Evolutionary conservation across 2,888 invertebrate species (phyloP).

Genomic region (Tryphoninae sp.): DNA sequence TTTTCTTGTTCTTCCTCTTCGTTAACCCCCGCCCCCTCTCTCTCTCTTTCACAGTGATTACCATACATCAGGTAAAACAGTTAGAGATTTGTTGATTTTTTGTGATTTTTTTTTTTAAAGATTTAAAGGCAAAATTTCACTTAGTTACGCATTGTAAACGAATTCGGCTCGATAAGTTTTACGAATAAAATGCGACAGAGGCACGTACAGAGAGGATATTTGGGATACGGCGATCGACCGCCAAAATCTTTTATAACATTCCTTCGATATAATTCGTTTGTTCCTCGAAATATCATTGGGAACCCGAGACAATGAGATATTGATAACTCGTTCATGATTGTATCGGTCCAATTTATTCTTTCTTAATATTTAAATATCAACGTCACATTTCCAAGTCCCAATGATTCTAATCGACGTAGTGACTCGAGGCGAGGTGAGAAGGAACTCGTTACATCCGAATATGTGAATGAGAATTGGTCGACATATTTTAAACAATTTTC

Average conservation of each 20-base stretch:
- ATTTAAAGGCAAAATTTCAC: conserved; percentile 69
- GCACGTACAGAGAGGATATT: conserved; percentile 53
- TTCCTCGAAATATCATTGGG: not conserved
- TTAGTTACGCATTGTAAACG: conserved; percentile 45
- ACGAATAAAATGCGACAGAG: conserved; percentile 58
- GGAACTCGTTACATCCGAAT: conserved; percentile 44
- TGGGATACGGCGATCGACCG: conserved; percentile 30
- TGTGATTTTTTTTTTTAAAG: conserved; percentile 44
- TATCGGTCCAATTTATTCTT: not conserved
- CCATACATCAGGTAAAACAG: conserved; percentile 68
- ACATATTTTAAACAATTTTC: conserved; percentile 18
- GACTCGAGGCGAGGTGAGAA: conserved; percentile 50
- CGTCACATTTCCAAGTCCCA: not conserved
- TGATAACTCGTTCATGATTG: not conserved
- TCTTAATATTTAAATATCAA: not conserved
- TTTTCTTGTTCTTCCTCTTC: conserved; percentile 54
- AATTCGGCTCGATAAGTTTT: conserved; percentile 51
- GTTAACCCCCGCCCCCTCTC: conserved; percentile 45
- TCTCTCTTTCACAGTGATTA: conserved; percentile 67
- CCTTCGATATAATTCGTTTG: conserved; percentile 21
- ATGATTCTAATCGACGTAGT: conserved; percentile 29
- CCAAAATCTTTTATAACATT: not conserved
- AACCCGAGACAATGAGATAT: not conserved
- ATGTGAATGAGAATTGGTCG: conserved; percentile 56
- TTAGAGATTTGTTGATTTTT: conserved; percentile 54